Base-by-base conservation (phyloP, 37 sponge, comb jelly and placozoan species). In the Spongia lamella region DNA sequence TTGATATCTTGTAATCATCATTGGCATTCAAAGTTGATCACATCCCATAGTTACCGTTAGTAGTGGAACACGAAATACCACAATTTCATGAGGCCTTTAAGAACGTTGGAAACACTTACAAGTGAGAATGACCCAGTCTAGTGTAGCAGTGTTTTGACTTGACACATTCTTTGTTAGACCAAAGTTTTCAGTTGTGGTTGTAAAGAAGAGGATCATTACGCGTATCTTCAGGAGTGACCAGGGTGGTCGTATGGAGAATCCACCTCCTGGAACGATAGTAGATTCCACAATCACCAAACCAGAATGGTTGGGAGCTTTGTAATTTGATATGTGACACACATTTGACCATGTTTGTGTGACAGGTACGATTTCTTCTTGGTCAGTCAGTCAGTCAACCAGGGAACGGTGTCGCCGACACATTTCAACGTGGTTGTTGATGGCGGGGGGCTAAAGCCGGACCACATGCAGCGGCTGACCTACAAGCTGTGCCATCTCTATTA, bases 361-460 rank as follows among this genome's bases (percentile, higher is more conserved):
- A 93, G 94, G 94, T 95, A 95, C 57, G 99, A 98, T 77, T 98
- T 92, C 85, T 98, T 91, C 75, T 71, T 98, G n/a, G 96, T 92
- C 34, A 90, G 89, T 27, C 99, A 98, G 79, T 62, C 79, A 66
- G 99, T 94, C 15, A 84, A 89, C 27, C 96, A 95, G 67, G 99
- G 99, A 2, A 95, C 99, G 0, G 96, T 95, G 16, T 81, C 89
- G 15, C 99, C 99, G 30, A 92, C 96, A 11, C 96, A 95, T 81
- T 98, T 93, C 84, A 90, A 90, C 34, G 93, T 98, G 11, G 78
- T 98, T n/a, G 66, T 70, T 54, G 96, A 95, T 79, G 76, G 82
- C 9, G 69, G 86, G 6, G 85, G 84, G 3, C 83, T 97, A 17
- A 86, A 73, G 16, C 95, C 98, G 17, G 95, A 97, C 81, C 92